Conservation (phyloP, 1,140 invertebrate species). For the Saccostrea cuccullata region DNA sequence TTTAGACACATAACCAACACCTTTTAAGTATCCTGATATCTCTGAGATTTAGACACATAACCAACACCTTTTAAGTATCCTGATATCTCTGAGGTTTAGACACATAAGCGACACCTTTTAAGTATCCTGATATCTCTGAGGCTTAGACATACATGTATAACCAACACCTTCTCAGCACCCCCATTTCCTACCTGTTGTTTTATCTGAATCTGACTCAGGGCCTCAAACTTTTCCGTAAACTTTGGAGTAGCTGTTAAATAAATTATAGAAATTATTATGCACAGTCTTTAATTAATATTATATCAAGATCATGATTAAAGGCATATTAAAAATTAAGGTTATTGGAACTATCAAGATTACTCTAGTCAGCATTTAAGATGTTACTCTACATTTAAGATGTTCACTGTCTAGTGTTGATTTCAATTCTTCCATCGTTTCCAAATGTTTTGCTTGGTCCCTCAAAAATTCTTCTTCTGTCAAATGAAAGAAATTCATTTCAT, state of each 20-base stretch:
- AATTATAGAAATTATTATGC: too few species aligned
- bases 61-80: too few species aligned
- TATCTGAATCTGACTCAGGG: conserved; percentile 14
- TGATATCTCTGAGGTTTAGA: not conserved
- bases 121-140: not conserved
- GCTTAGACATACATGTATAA: too few species aligned
- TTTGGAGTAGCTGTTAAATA: not conserved
- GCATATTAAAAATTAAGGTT: too few species aligned
- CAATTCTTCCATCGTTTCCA: conserved; percentile 65
- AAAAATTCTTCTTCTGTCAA: conserved; percentile 69
- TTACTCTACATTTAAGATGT: conserved; percentile 65
- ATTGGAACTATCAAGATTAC: too few species aligned
- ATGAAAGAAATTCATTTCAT: not conserved
- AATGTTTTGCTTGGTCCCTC: conserved; percentile 56
- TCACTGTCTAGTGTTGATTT: conserved; percentile 67
- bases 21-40: too few species aligned
- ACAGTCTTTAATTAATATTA: too few species aligned
- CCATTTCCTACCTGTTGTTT: conserved; percentile 2
- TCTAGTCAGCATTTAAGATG: not conserved
- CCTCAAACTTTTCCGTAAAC: conserved; percentile 23
- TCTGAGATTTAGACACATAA: too few species aligned
- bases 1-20: too few species aligned
- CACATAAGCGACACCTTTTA: too few species aligned
- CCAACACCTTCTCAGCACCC: too few species aligned
- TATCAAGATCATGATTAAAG: too few species aligned